Conservation (phyloP, 2,113 vertebrate genomes). For the Pithys albifrons region DNA sequence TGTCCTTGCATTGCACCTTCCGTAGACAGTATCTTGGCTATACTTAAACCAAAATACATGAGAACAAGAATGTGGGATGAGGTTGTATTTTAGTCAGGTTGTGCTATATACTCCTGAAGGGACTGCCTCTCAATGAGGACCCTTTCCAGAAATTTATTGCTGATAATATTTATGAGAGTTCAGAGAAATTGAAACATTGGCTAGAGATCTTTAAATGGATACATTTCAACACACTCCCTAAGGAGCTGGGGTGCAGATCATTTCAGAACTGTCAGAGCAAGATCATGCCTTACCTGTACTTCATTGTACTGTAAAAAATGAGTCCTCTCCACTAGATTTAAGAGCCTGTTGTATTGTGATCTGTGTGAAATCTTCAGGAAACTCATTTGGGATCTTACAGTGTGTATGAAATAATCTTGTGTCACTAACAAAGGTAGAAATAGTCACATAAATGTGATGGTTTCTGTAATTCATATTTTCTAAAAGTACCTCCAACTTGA, state of each 20-base stretch:
- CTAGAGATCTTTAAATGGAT: constrained; percentile 29
- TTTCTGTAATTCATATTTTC: constrained; percentile 49
- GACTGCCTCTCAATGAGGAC: neutral
- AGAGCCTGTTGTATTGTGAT: constrained; percentile 11
- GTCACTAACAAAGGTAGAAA: constrained; percentile 26
- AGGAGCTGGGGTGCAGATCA: neutral
- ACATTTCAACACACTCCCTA: constrained; percentile 27
- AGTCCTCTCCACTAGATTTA: constrained; percentile 27
- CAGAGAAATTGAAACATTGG: neutral
- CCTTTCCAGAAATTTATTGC: constrained; percentile 6
- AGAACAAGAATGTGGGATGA: neutral
- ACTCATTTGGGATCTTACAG: neutral
- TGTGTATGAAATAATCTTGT: constrained; percentile 4
- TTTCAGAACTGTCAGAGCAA: constrained; percentile 42
- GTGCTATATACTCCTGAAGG: neutral
- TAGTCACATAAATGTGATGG: constrained; percentile 33
- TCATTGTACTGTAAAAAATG: constrained; percentile 22
- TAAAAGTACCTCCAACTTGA: constrained; percentile 31
- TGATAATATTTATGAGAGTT: constrained; percentile 46
- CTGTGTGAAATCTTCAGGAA: constrained; percentile 4
- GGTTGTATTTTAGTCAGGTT: neutral
- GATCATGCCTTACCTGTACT: constrained; percentile 39
- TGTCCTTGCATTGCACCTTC: neutral
- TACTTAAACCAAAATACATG: neutral
- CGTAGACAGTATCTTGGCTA: neutral